phyloP scores from a whole-genome alignment of 2,888 invertebrate species.

The Tipula confusa region DNA sequence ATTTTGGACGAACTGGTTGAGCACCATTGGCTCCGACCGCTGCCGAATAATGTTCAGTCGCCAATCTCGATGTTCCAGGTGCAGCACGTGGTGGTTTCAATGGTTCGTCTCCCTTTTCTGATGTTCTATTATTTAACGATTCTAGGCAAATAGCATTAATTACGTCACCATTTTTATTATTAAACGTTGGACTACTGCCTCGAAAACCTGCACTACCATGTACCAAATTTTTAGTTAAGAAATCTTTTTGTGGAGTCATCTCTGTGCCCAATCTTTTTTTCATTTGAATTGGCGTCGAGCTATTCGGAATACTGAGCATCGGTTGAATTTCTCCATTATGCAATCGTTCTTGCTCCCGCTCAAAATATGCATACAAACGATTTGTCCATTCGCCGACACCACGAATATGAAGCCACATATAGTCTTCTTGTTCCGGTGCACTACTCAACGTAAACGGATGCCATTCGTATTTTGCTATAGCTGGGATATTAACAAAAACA shows the following conservation, averaged over 20 bases:
- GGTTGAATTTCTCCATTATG: slow-evolving; percentile 61
- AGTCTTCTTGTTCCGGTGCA: slow-evolving; percentile 89
- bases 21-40: neutral
- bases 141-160: slow-evolving; percentile 27
- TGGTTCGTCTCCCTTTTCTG: slow-evolving; percentile 34
- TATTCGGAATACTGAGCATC: slow-evolving; percentile 39
- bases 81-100: slow-evolving; percentile 33
- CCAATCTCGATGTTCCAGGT: slow-evolving; percentile 35
- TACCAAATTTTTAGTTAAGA: slow-evolving; percentile 43
- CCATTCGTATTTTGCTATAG: slow-evolving; percentile 91
- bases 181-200: slow-evolving; percentile 37
- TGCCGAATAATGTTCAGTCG: slow-evolving; percentile 39
- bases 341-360: slow-evolving; percentile 70
- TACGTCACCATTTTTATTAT: neutral
- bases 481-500: slow-evolving; percentile 87
- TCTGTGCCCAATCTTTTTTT: slow-evolving; percentile 36
- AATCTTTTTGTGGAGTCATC: slow-evolving; percentile 45
- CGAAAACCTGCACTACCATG: slow-evolving; percentile 37
- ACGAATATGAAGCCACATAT: slow-evolving; percentile 89
- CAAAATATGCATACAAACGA: slow-evolving; percentile 78
- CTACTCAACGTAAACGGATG: slow-evolving; percentile 96
- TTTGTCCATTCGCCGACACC: slow-evolving; percentile 95
- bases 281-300: slow-evolving; percentile 32
- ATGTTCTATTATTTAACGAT: slow-evolving; percentile 33
- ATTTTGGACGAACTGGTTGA: slow-evolving; percentile 31